Evolutionary conservation across 2,113 vertebrate genomes (phyloP), one percentile per base, ranked within the genome.

Genomic region (Aspidoscelis tigris): DNA sequence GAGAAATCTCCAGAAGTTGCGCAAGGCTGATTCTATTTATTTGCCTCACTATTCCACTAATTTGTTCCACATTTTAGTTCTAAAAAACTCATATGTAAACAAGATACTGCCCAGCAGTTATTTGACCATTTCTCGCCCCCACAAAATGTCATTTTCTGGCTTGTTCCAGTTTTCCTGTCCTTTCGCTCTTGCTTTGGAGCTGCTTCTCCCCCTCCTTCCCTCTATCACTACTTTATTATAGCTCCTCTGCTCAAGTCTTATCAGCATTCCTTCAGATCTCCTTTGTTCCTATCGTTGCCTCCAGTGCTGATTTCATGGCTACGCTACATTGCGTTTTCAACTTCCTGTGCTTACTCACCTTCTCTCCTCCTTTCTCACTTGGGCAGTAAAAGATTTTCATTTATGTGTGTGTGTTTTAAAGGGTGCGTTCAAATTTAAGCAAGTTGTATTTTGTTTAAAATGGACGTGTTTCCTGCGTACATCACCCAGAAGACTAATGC

Each of bases 281-380:
- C 85, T 84, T 83, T 92, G 77, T 82, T 70, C 82, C 79, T 76
- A 47, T 78, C 69, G 82, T 80, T 86, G 76, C 85, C 86, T 92
- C 43, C 65, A 86, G 87, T 10, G 77, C 84, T 78, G 80, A 88
- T 92, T 88, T 91, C 88, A 86, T 81, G 73, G 87, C 50, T 88
- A 5, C 50, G 75, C 33, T 80, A 83, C 61, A 76, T 72, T 81
- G 75, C 75, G 88, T 83, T 92, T 92, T 87, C 82, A 92, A 26
- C 89, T 86, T 84, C 83, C 92, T 88, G 80, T 73, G 86, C 87
- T 91, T 87, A 88, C 90, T 94, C 92, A 87, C 83, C 86, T 83
- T 80, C 69, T 41, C 18, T 89, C 86, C 84, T 74, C 83, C 78
- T 90, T 91, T 89, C 64, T 90, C 69, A 82, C 55, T 89, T 87